Evolutionary conservation across 92 coral and sea anemone genomes (phyloP).

Genomic region (Parazoanthus darwini): DNA sequence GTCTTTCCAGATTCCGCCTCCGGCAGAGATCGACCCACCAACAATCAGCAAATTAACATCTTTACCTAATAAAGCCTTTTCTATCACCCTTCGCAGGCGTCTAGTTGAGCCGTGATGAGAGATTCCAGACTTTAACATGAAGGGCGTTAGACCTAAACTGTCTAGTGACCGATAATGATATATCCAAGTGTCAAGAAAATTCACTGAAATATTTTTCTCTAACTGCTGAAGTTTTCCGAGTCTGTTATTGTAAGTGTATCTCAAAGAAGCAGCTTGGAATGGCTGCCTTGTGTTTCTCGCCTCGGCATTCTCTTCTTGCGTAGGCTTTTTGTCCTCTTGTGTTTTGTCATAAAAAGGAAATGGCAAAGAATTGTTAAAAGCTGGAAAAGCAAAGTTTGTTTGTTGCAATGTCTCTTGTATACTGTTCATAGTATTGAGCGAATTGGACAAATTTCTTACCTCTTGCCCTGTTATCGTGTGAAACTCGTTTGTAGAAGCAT

Average conservation of each 20-base stretch:
- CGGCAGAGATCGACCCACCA: conserved; percentile 98
- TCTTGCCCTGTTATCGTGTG: not conserved
- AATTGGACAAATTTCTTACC: not conserved
- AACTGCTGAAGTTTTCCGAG: conserved; percentile 51
- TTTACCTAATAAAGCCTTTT: conserved; percentile 75
- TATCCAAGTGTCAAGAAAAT: conserved; percentile 84
- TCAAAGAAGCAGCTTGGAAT: not conserved
- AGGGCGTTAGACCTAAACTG: conserved; percentile 79
- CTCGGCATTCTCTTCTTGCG: conserved; percentile 19
- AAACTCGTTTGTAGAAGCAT: not conserved
- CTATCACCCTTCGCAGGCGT: conserved; percentile 65
- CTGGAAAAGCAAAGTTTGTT: not conserved
- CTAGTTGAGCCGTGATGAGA: conserved; percentile 80
- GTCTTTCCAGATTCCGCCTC: conserved; percentile 94
- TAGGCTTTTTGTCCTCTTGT: not conserved
- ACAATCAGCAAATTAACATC: conserved; percentile 73
- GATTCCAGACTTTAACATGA: conserved; percentile 84
- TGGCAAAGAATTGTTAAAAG: not conserved
- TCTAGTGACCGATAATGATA: conserved; percentile 81
- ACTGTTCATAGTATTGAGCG: not conserved
- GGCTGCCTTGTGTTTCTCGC: not conserved
- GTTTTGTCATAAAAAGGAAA: not conserved
- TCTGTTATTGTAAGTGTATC: not conserved
- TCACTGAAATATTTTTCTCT: conserved; percentile 70
- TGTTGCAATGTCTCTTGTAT: not conserved